Percentiles rank a stretch among this genome's conserved stretches.
Conservation (phyloP, 1,140 invertebrate genomes). For the Chlorops oryzae region DNA sequence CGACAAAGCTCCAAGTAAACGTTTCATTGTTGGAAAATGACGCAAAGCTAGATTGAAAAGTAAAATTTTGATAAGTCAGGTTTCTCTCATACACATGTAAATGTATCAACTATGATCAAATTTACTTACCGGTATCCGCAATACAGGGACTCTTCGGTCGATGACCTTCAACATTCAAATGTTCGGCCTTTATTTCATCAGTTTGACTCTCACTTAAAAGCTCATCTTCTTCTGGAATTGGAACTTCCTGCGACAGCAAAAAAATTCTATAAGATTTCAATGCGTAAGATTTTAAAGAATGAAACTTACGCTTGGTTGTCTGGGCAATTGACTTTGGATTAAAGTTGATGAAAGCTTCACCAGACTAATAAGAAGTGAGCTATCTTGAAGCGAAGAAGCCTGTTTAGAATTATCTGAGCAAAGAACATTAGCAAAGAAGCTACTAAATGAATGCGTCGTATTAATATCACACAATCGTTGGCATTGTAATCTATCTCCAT, state of each 20-base stretch:
- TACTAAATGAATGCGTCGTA: constrained; percentile 52
- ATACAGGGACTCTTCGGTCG: constrained; percentile 58
- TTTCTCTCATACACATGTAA: constrained; percentile 2
- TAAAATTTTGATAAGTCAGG: constrained; percentile 12
- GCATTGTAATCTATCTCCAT: constrained; percentile 55
- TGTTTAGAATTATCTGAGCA: constrained; percentile 55
- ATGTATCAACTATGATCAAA: constrained; percentile 28
- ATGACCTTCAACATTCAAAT: constrained; percentile 53
- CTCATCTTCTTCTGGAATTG: constrained; percentile 41
- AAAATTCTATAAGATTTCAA: not conserved
- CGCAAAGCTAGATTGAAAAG: constrained; percentile 55
- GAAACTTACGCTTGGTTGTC: constrained; percentile 30
- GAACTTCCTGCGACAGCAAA: constrained; percentile 27
- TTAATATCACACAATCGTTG: constrained; percentile 49
- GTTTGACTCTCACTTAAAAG: constrained; percentile 57
- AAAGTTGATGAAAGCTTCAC: constrained; percentile 62
- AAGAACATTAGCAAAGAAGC: constrained; percentile 62
- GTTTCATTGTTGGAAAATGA: constrained; percentile 72
- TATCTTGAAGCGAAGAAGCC: constrained; percentile 57
- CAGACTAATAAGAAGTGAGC: constrained; percentile 62
- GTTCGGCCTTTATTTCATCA: constrained; percentile 72
- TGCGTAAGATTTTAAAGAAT: not conserved
- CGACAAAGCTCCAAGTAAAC: constrained; percentile 68
- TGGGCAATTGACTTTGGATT: constrained; percentile 60
- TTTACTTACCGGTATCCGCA: constrained; percentile 56